Conservation (phyloP, 2,888 invertebrate species). For the Tubulanus polymorphus region DNA sequence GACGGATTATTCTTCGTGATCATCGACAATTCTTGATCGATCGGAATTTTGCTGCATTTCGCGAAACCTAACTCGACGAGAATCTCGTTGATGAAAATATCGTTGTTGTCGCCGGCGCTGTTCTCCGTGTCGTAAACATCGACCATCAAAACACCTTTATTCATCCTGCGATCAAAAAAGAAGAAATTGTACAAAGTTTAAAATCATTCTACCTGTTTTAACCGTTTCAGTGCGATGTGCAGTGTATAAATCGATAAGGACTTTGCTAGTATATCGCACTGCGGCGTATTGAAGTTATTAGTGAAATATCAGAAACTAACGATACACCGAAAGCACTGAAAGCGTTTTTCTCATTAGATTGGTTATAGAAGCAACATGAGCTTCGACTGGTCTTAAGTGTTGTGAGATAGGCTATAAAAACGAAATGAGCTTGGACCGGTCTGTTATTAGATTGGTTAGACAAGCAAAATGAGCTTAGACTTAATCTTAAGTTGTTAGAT, state of each 20-base stretch:
- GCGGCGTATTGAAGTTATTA: too few species aligned
- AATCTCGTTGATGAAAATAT: constrained; percentile 63
- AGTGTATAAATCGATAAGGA: not conserved
- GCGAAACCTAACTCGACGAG: constrained; percentile 64
- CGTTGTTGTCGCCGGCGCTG: constrained; percentile 17
- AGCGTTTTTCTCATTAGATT: too few species aligned
- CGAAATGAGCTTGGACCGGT: too few species aligned
- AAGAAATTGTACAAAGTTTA: too few species aligned
- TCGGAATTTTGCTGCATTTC: not conserved
- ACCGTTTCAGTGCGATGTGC: not conserved
- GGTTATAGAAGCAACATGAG: too few species aligned
- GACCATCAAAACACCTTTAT: constrained; percentile 27
- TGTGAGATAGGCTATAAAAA: too few species aligned
- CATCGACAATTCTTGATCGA: not conserved
- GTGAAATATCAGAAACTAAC: too few species aligned
- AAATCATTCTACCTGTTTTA: too few species aligned
- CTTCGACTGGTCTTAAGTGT: too few species aligned
- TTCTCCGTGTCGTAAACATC: constrained; percentile 30
- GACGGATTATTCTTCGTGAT: not conserved
- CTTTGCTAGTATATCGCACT: not conserved
- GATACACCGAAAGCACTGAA: too few species aligned
- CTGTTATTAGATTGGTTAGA: too few species aligned
- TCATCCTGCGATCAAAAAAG: constrained; percentile 21
- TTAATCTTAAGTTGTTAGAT: too few species aligned
- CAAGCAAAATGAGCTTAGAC: not conserved